Base-by-base conservation (phyloP, 2,113 vertebrate species). In the Salvelinus sp. region DNA sequence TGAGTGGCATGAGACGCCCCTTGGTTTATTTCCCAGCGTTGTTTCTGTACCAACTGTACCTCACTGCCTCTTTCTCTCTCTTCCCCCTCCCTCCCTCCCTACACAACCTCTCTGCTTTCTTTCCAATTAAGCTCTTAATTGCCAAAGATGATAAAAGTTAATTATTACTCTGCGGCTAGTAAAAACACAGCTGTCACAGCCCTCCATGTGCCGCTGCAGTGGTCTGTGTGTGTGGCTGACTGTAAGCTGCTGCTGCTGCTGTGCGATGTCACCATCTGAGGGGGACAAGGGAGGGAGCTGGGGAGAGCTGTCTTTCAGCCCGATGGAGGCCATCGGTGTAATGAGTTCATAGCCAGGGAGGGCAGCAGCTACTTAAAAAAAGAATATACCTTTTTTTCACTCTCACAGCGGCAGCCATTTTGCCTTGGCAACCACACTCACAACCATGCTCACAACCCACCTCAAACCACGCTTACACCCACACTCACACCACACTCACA, bases 41-140 rank as follows among this genome's bases (percentile, higher is more conserved):
- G n/a, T 62, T 6, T 62, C 58, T 22, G n/a, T 62, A 57, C 12
- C 47, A n/a, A 44, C 38, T 44, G 38, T 10, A 54, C 14, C 50
- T 54, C 50, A 1, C 16, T 54, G 0, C 6, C 13, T 22, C 67
- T 0, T 7, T 47, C 30, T 2, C 16, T 57, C 2, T 28, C 18
- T 33, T 30, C 25, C 25, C 25, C 25, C 25, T 25, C 38, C 2
- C 6, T 69, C 12, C 30, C 33, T 67, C 65, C 68, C 47, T 44
- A 0, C n/a, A 22, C 58, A 62, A 62, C 6, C 18, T 13, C 58
- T 22, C 58, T 38, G 65, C 70, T 77, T 79, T 70, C 75, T 82
- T 78, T 66, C 62, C 70, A 82, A 73, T 86, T 78, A 83, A 74
- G 23, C 63, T 44, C 67, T 50, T 82, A 84, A 84, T 84, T 83